Evolutionary conservation across 2,797 vertebrate genomes (phyloP).

Genomic region (Myotis daubentonii): DNA sequence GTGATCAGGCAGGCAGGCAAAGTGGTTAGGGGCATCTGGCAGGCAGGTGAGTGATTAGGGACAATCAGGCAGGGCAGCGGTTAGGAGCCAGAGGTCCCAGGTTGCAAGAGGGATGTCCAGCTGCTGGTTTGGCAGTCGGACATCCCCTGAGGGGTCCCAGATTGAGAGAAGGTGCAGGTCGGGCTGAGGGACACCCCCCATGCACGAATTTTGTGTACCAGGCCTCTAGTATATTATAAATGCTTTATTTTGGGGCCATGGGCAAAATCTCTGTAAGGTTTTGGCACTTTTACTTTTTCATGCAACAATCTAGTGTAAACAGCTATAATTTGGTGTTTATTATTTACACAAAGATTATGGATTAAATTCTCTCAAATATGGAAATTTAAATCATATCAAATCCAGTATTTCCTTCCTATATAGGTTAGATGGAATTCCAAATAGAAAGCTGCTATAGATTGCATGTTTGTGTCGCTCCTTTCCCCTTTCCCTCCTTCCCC

Average conservation of each 20-base stretch:
- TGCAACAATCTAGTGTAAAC: background rate
- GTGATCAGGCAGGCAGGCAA: too few species aligned
- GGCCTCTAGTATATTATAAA: too few species aligned
- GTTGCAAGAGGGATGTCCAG: too few species aligned
- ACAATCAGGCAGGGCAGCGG: too few species aligned
- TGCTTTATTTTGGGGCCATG: background rate
- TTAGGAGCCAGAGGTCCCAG: too few species aligned
- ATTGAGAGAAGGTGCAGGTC: too few species aligned
- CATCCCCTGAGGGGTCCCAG: too few species aligned
- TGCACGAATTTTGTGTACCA: too few species aligned
- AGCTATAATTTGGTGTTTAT: background rate
- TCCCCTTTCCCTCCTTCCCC: rapidly evolving
- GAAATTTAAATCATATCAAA: background rate
- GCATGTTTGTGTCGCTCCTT: background rate
- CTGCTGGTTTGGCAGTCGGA: too few species aligned
- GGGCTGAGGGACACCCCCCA: too few species aligned
- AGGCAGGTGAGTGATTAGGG: too few species aligned
- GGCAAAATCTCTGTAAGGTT: background rate
- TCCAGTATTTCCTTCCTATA: background rate
- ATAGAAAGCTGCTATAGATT: background rate
- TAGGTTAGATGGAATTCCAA: background rate
- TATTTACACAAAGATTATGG: conserved; percentile 4
- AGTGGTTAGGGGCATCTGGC: too few species aligned
- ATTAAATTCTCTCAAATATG: background rate
- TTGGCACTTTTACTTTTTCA: background rate